Evolutionary conservation across 35 echinoderm and acorn worm genomes (phyloP).

Genomic region (Ophiothrix spiculata): DNA sequence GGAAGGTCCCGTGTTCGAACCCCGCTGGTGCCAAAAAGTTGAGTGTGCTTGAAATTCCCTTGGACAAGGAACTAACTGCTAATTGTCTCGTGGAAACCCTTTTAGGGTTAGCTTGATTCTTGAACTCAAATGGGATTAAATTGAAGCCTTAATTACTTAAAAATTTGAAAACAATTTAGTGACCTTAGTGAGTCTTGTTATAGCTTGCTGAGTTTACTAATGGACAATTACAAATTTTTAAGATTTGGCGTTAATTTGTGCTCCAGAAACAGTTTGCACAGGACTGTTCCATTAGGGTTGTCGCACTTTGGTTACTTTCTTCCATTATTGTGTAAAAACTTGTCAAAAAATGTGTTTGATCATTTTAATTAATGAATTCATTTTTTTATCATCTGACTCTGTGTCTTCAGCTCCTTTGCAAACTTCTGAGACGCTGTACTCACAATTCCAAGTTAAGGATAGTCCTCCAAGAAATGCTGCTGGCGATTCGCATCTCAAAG

Average conservation of each 20-base stretch:
- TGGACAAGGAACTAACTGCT: no score
- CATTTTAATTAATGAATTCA: neutral
- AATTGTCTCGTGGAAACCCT: no score
- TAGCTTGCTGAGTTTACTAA: neutral
- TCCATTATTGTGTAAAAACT: neutral
- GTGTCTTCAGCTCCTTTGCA: slow-evolving; percentile 48
- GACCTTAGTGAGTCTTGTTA: no score
- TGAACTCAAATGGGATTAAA: no score
- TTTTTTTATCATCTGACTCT: neutral
- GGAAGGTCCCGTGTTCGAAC: no score
- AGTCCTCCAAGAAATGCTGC: neutral
- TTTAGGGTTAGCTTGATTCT: no score
- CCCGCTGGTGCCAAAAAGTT: no score
- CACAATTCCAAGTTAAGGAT: neutral
- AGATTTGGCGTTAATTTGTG: neutral
- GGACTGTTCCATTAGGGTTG: no score
- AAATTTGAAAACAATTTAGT: no score
- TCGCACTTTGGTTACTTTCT: neutral
- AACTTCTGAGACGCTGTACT: slow-evolving; percentile 16
- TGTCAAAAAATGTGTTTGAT: neutral
- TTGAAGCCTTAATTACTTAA: no score
- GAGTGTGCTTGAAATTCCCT: no score
- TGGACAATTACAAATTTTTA: neutral
- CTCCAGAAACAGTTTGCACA: neutral
- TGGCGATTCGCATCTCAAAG: neutral